phyloP scores from a whole-genome alignment of 2,797 vertebrate species.

The Esox masquinongy region DNA sequence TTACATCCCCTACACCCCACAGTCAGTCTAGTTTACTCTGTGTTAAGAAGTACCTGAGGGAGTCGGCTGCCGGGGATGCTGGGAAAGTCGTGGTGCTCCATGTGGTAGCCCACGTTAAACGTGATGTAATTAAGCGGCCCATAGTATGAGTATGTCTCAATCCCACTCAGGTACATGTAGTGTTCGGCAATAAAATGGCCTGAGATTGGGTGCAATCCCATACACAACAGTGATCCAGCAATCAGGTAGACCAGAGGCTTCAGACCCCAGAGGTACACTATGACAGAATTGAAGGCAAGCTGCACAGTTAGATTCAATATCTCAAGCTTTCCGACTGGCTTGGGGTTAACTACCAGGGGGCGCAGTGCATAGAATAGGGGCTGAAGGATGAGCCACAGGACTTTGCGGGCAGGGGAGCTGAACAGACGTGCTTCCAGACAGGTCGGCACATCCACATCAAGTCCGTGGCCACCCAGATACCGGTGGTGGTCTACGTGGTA shows the following conservation, averaged over 20 bases:
- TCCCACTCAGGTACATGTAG: constrained; percentile 84
- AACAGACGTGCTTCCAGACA: constrained; percentile 85
- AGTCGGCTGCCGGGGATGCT: constrained; percentile 83
- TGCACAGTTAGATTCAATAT: constrained; percentile 75
- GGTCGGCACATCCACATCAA: constrained; percentile 85
- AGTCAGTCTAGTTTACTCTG: not conserved
- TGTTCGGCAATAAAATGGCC: constrained; percentile 89
- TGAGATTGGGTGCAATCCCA: constrained; percentile 86
- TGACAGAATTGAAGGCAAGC: constrained; percentile 65
- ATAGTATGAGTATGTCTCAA: constrained; percentile 88
- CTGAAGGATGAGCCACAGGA: constrained; percentile 81
- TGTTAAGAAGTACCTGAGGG: constrained; percentile 71
- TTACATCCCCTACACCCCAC: too few species aligned
- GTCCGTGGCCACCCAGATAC: constrained; percentile 79
- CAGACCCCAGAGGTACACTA: constrained; percentile 78
- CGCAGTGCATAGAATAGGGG: constrained; percentile 80
- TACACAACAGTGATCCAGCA: constrained; percentile 77
- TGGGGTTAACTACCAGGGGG: constrained; percentile 82
- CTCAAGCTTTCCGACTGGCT: constrained; percentile 79
- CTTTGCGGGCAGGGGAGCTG: constrained; percentile 78
- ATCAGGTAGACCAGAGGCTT: constrained; percentile 82
- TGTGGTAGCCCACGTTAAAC: constrained; percentile 87
- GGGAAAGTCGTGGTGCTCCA: constrained; percentile 89
- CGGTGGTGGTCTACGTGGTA: constrained; percentile 89
- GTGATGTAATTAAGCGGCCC: constrained; percentile 85